These are phyloP conservation scores for Xestia sexstrigata DNA, from an alignment of 2,888 invertebrate species.

Conservation along the genomic window DNA sequence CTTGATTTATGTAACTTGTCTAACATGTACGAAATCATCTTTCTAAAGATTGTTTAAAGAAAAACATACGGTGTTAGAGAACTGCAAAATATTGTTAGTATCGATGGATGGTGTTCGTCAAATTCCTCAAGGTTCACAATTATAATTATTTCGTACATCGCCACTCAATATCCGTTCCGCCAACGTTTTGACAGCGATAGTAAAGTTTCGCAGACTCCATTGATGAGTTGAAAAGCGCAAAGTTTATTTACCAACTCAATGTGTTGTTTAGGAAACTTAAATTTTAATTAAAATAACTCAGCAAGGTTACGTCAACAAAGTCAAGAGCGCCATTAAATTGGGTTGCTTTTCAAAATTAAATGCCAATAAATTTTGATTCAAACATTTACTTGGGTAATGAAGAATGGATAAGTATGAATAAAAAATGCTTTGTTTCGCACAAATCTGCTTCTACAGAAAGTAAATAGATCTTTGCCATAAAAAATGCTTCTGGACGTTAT, in stretches of 20 bases:
- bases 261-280: conserved; percentile 66
- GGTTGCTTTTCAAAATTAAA: conserved; percentile 56
- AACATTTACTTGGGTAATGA: conserved; percentile 34
- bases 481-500: conserved; percentile 27
- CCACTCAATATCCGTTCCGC: conserved; percentile 44
- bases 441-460: conserved; percentile 28
- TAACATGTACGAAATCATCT: conserved; percentile 36
- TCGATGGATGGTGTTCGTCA: conserved; percentile 33
- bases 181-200: conserved; percentile 58
- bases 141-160: conserved; percentile 49
- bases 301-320: conserved; percentile 69
- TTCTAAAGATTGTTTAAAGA: conserved; percentile 26
- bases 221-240: conserved; percentile 56
- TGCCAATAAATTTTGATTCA: conserved; percentile 47
- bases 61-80: conserved; percentile 32
- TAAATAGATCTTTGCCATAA: conserved; percentile 25
- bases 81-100: conserved; percentile 36
- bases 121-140: conserved; percentile 43
- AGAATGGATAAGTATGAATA: conserved; percentile 22
- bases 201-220: conserved; percentile 62
- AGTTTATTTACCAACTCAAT: conserved; percentile 61
- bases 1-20: conserved; percentile 38
- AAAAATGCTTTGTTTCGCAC: conserved; percentile 20
- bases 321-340: conserved; percentile 69
- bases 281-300: conserved; percentile 65